Percentiles rank a stretch among this genome's conserved stretches.
Conservation (phyloP, 1,140 invertebrate species). For the Euborellia annulipes region DNA sequence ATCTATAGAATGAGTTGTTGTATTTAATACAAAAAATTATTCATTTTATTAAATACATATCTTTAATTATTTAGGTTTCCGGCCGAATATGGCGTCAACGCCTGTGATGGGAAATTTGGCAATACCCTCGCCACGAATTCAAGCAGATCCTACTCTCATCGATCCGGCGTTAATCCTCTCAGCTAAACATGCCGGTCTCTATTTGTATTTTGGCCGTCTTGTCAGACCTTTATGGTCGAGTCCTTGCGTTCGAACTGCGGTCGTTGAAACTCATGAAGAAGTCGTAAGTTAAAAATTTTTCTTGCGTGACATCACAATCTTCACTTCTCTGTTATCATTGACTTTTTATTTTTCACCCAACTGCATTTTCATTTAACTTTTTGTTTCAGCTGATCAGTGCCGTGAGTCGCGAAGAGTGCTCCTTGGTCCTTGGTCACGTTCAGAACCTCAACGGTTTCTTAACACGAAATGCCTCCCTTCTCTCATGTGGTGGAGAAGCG, state of each 20-base stretch:
- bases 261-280: constrained; percentile 38
- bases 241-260: constrained; percentile 45
- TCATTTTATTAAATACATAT: neutral
- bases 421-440: constrained; percentile 29
- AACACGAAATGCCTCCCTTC: constrained; percentile 21
- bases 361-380: constrained; percentile 2
- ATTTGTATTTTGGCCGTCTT: constrained; percentile 76
- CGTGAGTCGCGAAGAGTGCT: constrained; percentile 31
- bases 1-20: neutral
- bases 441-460: constrained; percentile 32
- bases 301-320: too few species aligned
- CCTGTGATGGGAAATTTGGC: constrained; percentile 12
- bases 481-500: too few species aligned
- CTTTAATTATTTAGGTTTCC: constrained; percentile 17
- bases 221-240: constrained; percentile 66
- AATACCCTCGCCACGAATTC: too few species aligned
- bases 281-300: too few species aligned
- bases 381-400: constrained; percentile 21
- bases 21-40: neutral
- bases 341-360: too few species aligned
- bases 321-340: too few species aligned
- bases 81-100: constrained; percentile 22
- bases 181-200: constrained; percentile 83
- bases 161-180: constrained; percentile 35
- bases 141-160: too few species aligned